These are phyloP conservation scores for Ricordea florida DNA, from an alignment of 92 coral and sea anemone genomes.

Conservation along the genomic window DNA sequence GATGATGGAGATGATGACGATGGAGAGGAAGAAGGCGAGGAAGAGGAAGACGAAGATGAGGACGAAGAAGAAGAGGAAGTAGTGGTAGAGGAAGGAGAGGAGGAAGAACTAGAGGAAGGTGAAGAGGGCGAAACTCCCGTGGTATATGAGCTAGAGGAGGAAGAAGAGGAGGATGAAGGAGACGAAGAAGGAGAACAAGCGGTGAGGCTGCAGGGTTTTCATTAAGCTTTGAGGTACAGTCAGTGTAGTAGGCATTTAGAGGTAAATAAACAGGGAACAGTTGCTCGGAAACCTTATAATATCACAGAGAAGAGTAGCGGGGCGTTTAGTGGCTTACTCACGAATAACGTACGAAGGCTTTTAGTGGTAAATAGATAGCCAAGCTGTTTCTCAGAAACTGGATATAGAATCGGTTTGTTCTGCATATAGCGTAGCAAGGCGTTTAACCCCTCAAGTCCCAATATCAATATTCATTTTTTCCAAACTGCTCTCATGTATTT, in stretches of 20 bases:
- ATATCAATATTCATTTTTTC: too few relatives aligned
- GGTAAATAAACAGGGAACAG: too few relatives aligned
- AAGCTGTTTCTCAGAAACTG: too few relatives aligned
- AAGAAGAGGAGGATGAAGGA: constrained; percentile 43
- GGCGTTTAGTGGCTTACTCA: too few relatives aligned
- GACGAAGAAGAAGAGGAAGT: constrained; percentile 75
- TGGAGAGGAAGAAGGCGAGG: constrained; percentile 53
- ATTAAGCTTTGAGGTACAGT: constrained; percentile 10
- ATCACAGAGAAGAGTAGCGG: too few relatives aligned
- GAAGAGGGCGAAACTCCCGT: constrained; percentile 55
- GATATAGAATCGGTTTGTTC: too few relatives aligned
- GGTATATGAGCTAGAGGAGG: constrained; percentile 52
- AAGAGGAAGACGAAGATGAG: constrained; percentile 61
- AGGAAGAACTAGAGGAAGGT: constrained; percentile 56
- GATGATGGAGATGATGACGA: constrained; percentile 55
- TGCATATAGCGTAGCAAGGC: too few relatives aligned
- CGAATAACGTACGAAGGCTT: too few relatives aligned
- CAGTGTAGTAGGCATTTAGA: neutral
- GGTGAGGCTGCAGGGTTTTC: neutral
- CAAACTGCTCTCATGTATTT: too few relatives aligned
- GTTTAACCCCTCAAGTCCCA: too few relatives aligned
- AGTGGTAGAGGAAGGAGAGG: constrained; percentile 70
- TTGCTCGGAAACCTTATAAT: too few relatives aligned
- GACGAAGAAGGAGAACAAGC: constrained; percentile 22
- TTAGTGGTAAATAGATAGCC: too few relatives aligned